Evolutionary conservation across 2,888 invertebrate species (phyloP).

Genomic region (Drosophila monieri): DNA sequence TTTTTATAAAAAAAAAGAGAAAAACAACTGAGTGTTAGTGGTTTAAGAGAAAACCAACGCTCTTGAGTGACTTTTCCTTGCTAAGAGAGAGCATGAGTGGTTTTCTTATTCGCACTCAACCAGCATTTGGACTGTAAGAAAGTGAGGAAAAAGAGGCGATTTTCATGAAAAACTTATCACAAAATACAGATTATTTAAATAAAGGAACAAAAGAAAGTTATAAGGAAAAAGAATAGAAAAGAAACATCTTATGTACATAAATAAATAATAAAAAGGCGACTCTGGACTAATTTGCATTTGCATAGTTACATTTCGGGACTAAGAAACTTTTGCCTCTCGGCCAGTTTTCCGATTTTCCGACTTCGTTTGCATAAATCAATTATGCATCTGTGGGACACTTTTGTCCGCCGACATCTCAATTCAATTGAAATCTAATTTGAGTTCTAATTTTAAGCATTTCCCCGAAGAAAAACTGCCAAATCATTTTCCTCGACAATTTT

Average conservation of each 20-base stretch:
- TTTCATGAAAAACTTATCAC: conserved; percentile 17
- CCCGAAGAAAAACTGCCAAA: conserved; percentile 17
- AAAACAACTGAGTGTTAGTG: background rate
- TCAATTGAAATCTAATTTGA: conserved; percentile 48
- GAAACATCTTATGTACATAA: conserved; percentile 14
- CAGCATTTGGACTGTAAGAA: background rate
- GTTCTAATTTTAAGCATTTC: conserved; percentile 48
- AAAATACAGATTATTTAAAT: conserved; percentile 32
- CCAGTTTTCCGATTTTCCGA: conserved; percentile 31
- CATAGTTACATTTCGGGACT: conserved; percentile 14
- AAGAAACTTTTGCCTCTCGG: conserved; percentile 14
- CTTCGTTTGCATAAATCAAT: conserved; percentile 69
- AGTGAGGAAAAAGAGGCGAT: conserved; percentile 11
- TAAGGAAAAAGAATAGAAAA: background rate
- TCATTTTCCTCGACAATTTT: conserved; percentile 3
- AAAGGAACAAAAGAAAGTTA: conserved; percentile 10
- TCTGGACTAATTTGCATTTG: conserved; percentile 24
- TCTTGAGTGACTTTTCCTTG: background rate
- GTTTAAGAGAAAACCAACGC: background rate
- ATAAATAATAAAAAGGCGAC: conserved; percentile 24
- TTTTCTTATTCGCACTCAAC: conserved; percentile 2
- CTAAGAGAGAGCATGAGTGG: background rate
- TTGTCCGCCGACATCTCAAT: conserved; percentile 32
- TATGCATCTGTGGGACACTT: conserved; percentile 64
- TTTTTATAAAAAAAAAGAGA: background rate